A percentile compares a stretch with the other conserved stretches of the same genome.
These are phyloP conservation scores for Pogoniulus pusillus DNA, from an alignment of 2,797 vertebrate genomes.

Conservation along the genomic window DNA sequence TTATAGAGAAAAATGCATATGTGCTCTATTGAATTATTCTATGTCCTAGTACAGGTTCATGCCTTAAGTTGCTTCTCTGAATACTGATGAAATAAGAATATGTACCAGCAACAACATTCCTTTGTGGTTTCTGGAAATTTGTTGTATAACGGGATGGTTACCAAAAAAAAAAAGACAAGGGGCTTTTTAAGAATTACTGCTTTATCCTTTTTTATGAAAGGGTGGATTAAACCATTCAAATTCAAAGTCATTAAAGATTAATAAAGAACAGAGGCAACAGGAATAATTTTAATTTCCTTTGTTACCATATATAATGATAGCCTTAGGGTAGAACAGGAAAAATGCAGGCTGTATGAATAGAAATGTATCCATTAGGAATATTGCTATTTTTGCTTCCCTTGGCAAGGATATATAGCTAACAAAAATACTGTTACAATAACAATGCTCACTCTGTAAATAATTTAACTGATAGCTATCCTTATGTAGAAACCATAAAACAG, in stretches of 20 bases:
- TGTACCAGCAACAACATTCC: background rate
- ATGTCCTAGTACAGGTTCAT: background rate
- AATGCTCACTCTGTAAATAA: background rate
- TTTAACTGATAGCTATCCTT: background rate
- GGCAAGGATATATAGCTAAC: background rate
- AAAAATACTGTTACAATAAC: background rate
- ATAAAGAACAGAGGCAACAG: conserved; percentile 40
- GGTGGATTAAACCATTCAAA: conserved; percentile 23
- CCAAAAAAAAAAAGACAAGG: background rate
- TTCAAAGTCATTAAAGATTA: conserved; percentile 57
- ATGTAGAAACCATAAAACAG: background rate
- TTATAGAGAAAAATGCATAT: background rate
- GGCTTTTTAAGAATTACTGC: background rate
- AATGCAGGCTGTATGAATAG: background rate
- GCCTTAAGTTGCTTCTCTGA: background rate
- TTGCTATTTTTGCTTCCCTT: conserved; percentile 11
- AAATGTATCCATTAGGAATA: background rate
- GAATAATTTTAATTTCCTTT: conserved; percentile 21
- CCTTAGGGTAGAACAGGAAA: conserved; percentile 25
- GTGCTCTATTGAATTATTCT: background rate
- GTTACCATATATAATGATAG: conserved; percentile 8
- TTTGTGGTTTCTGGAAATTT: background rate
- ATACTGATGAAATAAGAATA: background rate
- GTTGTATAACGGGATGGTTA: background rate
- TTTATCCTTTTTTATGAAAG: conserved; percentile 6